These are phyloP conservation scores for Triops cancriformis DNA, from an alignment of 1,140 invertebrate species.

Conservation along the genomic window DNA sequence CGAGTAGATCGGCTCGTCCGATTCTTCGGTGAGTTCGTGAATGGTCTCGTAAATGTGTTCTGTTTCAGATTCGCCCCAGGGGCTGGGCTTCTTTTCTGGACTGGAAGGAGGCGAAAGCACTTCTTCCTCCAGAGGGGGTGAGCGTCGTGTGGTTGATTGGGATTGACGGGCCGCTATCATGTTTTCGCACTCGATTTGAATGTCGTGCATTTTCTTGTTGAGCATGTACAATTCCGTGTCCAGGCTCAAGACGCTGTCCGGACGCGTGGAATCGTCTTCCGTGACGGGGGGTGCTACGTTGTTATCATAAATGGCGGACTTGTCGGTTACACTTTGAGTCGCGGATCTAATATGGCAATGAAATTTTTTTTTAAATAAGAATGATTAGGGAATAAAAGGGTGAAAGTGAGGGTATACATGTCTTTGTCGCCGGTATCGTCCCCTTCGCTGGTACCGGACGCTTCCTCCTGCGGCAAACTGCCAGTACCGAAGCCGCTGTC, in stretches of 20 bases:
- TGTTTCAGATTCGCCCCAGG: slow-evolving; percentile 36
- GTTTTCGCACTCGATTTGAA: slow-evolving; percentile 46
- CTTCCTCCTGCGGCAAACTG: slow-evolving; percentile 28
- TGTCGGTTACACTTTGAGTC: too few relatives aligned
- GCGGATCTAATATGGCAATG: too few relatives aligned
- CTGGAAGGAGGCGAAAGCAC: slow-evolving; percentile 35
- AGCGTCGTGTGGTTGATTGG: slow-evolving; percentile 28
- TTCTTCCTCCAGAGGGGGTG: slow-evolving; percentile 26
- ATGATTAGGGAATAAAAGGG: too few relatives aligned
- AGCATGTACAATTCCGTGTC: slow-evolving; percentile 44
- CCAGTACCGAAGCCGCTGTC: slow-evolving; percentile 27
- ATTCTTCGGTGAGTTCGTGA: slow-evolving; percentile 50
- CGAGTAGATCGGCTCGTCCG: slow-evolving; percentile 52
- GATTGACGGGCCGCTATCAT: slow-evolving; percentile 33
- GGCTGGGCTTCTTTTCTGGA: slow-evolving; percentile 31
- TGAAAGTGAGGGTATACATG: neutral
- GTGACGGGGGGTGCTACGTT: too few relatives aligned
- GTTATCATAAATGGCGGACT: too few relatives aligned
- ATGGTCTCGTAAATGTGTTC: slow-evolving; percentile 63
- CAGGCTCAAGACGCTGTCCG: slow-evolving; percentile 35
- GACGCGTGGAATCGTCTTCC: neutral
- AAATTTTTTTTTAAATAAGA: neutral
- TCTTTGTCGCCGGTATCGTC: slow-evolving; percentile 18
- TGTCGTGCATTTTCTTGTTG: slow-evolving; percentile 48
- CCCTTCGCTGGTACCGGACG: neutral